phyloP scores from a whole-genome alignment of 2,888 invertebrate species.

The Ptychoptera contaminata region DNA sequence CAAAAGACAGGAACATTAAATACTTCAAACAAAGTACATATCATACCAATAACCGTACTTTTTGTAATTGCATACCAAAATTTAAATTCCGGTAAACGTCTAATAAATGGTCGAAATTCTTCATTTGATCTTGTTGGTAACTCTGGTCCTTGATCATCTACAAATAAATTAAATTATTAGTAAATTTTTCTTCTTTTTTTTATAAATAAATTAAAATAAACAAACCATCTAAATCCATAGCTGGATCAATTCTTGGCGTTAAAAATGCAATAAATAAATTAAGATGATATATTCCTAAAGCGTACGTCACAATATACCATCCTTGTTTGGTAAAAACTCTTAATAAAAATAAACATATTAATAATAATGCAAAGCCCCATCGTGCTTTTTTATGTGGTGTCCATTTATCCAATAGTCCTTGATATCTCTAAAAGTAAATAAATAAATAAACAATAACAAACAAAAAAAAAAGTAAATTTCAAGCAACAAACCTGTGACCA shows the following conservation, averaged over 20 bases:
- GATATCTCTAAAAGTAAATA: conserved; percentile 38
- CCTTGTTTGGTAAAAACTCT: conserved; percentile 84
- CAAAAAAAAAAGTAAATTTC: background rate
- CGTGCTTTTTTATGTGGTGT: conserved; percentile 67
- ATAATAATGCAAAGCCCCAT: conserved; percentile 58
- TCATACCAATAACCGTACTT: conserved; percentile 75
- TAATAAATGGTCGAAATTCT: conserved; percentile 96
- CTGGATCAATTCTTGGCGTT: conserved; percentile 98
- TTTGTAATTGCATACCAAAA: conserved; percentile 97
- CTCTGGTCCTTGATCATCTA: conserved; percentile 54
- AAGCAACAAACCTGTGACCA: conserved; percentile 25
- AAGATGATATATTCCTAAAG: conserved; percentile 95
- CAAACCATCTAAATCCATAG: conserved; percentile 77
- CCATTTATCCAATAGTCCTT: conserved; percentile 72
- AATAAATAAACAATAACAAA: background rate
- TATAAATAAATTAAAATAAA: conserved; percentile 7
- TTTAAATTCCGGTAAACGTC: conserved; percentile 95
- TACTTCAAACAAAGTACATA: conserved; percentile 92
- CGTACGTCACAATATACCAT: conserved; percentile 99
- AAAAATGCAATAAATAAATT: conserved; percentile 99
- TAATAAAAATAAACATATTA: conserved; percentile 59
- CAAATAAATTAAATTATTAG: conserved; percentile 7
- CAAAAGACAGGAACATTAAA: conserved; percentile 99
- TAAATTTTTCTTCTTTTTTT: conserved; percentile 2
- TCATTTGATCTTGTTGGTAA: conserved; percentile 90